These are phyloP conservation scores for Eupithecia tripunctaria DNA, from an alignment of 2,888 invertebrate genomes.

Conservation along the genomic window DNA sequence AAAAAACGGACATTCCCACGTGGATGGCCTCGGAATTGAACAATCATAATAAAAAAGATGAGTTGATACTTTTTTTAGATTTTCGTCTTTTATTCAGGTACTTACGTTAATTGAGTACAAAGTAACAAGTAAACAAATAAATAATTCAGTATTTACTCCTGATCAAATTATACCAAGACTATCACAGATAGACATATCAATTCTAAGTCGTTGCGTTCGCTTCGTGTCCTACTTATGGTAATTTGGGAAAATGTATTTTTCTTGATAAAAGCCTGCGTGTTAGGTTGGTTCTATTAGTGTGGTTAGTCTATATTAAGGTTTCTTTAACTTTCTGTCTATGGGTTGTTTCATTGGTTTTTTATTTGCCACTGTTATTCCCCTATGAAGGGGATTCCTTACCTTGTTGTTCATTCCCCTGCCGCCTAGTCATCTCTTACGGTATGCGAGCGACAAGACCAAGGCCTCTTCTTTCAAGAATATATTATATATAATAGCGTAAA, in stretches of 20 bases:
- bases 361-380: not conserved
- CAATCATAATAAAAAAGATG: not conserved
- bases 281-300: slow-evolving; percentile 19
- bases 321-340: not conserved
- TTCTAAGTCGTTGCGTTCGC: not conserved
- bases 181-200: slow-evolving; percentile 1
- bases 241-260: slow-evolving; percentile 12
- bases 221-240: slow-evolving; percentile 14
- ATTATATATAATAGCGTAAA: too few relatives aligned
- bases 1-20: too few relatives aligned
- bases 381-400: not conserved
- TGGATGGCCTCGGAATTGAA: too few relatives aligned
- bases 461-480: too few relatives aligned
- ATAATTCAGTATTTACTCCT: slow-evolving; percentile 4
- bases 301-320: slow-evolving; percentile 15
- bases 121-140: not conserved
- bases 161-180: slow-evolving; percentile 1
- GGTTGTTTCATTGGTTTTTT: not conserved
- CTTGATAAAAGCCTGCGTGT: slow-evolving; percentile 15
- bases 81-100: not conserved
- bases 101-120: not conserved
- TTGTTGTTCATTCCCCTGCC: not conserved
- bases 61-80: not conserved
- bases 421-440: too few relatives aligned
- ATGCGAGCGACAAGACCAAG: not conserved